Conservation (phyloP, 2,797 vertebrate genomes). For the Coregonus ussuriensis region DNA sequence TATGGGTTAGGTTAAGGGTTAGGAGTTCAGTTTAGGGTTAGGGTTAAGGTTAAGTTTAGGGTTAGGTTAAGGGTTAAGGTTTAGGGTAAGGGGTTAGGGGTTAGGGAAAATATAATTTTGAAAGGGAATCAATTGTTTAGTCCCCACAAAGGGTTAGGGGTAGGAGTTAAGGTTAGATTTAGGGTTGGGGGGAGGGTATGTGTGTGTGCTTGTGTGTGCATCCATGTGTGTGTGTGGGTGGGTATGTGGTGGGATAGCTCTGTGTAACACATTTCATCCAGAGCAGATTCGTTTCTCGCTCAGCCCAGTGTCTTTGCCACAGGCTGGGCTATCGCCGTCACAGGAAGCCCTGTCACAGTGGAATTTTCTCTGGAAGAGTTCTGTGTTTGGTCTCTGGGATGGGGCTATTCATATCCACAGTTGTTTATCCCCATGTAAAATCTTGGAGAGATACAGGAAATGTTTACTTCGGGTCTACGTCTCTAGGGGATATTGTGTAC, state of each 20-base stretch:
- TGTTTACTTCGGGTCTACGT: not conserved
- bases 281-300: constrained; percentile 6
- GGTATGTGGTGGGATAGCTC: constrained; percentile 8
- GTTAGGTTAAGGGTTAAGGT: no score
- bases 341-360: constrained; percentile 57
- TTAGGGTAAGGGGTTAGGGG: no score
- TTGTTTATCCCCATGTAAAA: not conserved
- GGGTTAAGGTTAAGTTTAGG: no score
- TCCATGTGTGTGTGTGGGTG: not conserved
- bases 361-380: constrained; percentile 58
- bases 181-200: not conserved
- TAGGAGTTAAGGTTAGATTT: not conserved
- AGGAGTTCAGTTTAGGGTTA: no score
- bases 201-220: not conserved
- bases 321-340: constrained; percentile 29
- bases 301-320: not conserved
- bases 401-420: constrained; percentile 27
- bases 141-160: no score
- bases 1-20: no score
- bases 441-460: constrained; percentile 5
- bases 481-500: not conserved
- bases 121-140: no score
- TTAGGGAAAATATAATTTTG: no score
- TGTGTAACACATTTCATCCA: constrained; percentile 28
- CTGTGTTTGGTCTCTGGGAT: constrained; percentile 38